Percentiles rank a stretch among this genome's conserved stretches.
Evolutionary conservation across 2,888 invertebrate species (phyloP).

Genomic region (Punctoribates punctum): DNA sequence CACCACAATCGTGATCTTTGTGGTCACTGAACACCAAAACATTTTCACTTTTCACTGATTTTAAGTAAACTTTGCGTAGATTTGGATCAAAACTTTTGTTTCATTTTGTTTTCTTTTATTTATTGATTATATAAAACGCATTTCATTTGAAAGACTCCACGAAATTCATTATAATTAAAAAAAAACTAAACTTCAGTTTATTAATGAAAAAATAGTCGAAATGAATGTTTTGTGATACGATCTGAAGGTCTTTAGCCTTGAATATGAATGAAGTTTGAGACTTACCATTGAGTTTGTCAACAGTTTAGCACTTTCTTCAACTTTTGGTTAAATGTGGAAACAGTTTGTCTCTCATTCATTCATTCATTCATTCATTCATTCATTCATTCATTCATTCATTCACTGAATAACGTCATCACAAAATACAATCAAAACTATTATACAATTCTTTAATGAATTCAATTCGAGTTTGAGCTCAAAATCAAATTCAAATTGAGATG

Average conservation of each 20-base stretch:
- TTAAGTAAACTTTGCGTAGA: not conserved
- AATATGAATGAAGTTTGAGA: not conserved
- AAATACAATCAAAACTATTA: too few species aligned
- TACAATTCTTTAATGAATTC: too few species aligned
- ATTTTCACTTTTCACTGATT: not conserved
- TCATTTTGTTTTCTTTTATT: not conserved
- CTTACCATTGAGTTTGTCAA: not conserved
- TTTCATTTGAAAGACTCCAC: not conserved
- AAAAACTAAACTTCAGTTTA: not conserved
- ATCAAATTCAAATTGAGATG: too few species aligned
- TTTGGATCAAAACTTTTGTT: not conserved
- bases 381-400: too few species aligned
- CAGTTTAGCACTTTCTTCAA: too few species aligned
- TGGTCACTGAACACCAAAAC: constrained; percentile 36
- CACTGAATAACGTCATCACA: too few species aligned
- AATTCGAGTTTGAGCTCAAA: too few species aligned
- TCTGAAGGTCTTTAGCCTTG: constrained; percentile 32
- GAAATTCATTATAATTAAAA: not conserved
- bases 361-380: too few species aligned
- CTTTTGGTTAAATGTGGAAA: too few species aligned
- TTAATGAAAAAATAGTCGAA: not conserved
- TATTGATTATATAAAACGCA: not conserved
- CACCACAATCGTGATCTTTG: constrained; percentile 40
- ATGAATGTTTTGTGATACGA: not conserved
- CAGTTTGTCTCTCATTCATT: too few species aligned